Evolutionary conservation across 1,140 invertebrate species (phyloP).

Genomic region (Eciton burchellii): DNA sequence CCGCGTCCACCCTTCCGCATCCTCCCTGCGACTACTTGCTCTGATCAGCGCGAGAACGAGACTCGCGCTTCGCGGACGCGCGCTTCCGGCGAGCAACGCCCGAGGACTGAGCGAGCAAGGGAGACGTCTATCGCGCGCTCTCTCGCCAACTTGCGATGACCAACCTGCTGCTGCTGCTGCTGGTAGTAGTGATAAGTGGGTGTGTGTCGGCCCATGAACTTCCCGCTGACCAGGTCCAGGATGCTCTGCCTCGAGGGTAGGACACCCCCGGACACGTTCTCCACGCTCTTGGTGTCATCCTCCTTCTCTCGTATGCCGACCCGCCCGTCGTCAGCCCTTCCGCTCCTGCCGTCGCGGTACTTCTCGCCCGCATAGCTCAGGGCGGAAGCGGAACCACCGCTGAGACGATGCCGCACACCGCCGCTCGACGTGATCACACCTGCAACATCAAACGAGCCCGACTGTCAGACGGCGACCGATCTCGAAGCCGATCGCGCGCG

Average conservation of each 20-base stretch:
- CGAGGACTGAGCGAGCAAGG: too few species aligned
- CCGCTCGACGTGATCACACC: slow-evolving; percentile 87
- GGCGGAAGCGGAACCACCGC: slow-evolving; percentile 80
- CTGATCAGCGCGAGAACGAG: too few species aligned
- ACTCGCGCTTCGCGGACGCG: too few species aligned
- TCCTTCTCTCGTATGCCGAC: slow-evolving; percentile 71
- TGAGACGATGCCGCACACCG: slow-evolving; percentile 84
- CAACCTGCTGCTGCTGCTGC: slow-evolving; percentile 82
- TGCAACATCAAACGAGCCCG: slow-evolving; percentile 74
- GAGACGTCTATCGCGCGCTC: slow-evolving; percentile 3
- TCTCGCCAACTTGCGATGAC: slow-evolving; percentile 36
- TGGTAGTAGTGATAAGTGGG: slow-evolving; percentile 84
- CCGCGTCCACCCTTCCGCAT: too few species aligned
- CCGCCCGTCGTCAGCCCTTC: slow-evolving; percentile 50
- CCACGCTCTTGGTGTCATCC: slow-evolving; percentile 83
- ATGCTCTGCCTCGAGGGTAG: slow-evolving; percentile 83
- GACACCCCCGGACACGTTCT: slow-evolving; percentile 78
- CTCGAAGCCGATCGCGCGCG: neutral
- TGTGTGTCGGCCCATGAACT: slow-evolving; percentile 82
- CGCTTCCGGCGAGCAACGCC: too few species aligned
- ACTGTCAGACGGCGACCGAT: slow-evolving; percentile 5
- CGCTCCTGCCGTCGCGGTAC: slow-evolving; percentile 83
- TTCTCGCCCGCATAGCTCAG: slow-evolving; percentile 81
- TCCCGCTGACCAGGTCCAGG: slow-evolving; percentile 83
- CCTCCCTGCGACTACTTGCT: too few species aligned